phyloP scores from a whole-genome alignment of 2,113 vertebrate genomes.

The Peromyscus leucopus region DNA sequence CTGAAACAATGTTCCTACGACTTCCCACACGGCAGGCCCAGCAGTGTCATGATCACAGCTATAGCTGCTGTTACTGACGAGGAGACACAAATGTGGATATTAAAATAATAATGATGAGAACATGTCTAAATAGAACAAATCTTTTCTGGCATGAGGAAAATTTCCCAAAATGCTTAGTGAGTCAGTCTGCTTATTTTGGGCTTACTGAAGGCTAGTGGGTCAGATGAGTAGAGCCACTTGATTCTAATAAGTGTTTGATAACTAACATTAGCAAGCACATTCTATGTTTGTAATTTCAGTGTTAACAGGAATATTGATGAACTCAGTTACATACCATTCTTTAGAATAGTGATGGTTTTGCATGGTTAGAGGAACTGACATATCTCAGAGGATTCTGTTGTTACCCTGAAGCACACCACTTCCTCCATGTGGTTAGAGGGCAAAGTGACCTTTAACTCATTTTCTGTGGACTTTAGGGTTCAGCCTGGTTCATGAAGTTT shows the following conservation, averaged over 20 bases:
- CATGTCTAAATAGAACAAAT: neutral
- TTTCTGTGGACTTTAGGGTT: neutral
- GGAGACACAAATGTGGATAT: neutral
- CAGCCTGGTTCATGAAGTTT: neutral
- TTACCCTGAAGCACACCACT: neutral
- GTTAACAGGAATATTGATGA: neutral
- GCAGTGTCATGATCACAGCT: neutral
- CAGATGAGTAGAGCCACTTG: neutral
- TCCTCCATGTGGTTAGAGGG: neutral
- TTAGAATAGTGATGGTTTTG: neutral
- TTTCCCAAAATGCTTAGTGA: neutral
- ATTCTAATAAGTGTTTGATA: slow-evolving; percentile 53
- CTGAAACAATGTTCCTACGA: neutral
- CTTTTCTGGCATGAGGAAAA: neutral
- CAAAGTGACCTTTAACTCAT: neutral
- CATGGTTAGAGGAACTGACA: neutral
- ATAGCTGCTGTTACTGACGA: neutral
- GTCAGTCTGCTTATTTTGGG: neutral
- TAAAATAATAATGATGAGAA: neutral
- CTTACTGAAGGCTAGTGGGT: slow-evolving; percentile 1
- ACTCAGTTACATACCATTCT: neutral
- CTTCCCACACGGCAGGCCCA: neutral
- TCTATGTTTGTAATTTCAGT: slow-evolving; percentile 2
- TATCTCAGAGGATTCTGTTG: neutral
- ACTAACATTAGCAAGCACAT: neutral